A percentile compares a stretch with the other conserved stretches of the same genome.
Conservation (phyloP, 2,888 invertebrate species). For the Spicauda simplicius region DNA sequence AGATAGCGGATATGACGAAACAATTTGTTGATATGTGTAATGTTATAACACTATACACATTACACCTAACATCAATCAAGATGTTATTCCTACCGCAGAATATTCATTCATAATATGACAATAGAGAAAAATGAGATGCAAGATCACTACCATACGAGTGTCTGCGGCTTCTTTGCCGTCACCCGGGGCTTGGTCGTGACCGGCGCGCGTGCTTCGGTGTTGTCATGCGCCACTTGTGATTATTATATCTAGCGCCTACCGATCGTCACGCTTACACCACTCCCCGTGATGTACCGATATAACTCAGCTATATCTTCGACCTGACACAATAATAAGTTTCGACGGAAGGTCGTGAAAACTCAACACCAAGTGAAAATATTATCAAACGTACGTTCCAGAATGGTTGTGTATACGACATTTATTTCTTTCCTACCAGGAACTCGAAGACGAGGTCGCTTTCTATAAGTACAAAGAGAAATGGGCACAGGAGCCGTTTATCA, state of each 20-base stretch:
- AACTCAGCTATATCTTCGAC: neutral
- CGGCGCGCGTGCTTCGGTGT: conserved; percentile 70
- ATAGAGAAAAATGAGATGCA: conserved; percentile 59
- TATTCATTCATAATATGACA: conserved; percentile 47
- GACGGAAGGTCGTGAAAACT: neutral
- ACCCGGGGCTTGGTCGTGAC: conserved; percentile 72
- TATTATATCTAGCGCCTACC: conserved; percentile 70
- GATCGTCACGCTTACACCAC: conserved; percentile 43
- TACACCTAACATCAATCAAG: too few relatives aligned
- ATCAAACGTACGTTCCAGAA: neutral
- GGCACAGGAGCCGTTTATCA: conserved; percentile 36
- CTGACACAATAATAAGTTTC: neutral
- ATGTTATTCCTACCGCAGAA: neutral
- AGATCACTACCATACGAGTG: conserved; percentile 50
- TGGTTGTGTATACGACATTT: neutral
- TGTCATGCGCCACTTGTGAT: conserved; percentile 79
- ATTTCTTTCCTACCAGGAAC: conserved; percentile 21
- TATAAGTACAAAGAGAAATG: conserved; percentile 28
- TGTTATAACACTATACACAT: too few relatives aligned
- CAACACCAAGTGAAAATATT: neutral
- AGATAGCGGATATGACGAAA: too few relatives aligned
- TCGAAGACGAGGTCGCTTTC: conserved; percentile 29
- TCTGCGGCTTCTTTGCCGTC: conserved; percentile 55
- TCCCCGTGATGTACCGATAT: neutral
- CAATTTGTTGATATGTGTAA: too few relatives aligned